Evolutionary conservation across 2,797 vertebrate genomes (phyloP).

Genomic region (Babyrousa celebensis): DNA sequence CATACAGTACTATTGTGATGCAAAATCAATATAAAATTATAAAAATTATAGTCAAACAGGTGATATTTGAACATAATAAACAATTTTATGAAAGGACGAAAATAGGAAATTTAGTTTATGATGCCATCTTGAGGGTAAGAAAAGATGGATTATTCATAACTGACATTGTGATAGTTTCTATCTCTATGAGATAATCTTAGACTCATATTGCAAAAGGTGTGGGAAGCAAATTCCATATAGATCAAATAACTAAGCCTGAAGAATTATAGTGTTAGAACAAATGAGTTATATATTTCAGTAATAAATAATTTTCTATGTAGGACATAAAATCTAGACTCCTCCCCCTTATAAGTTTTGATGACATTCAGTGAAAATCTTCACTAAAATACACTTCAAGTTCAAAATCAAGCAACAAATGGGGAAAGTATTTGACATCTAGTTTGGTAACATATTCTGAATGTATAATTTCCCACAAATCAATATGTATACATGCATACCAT

Average conservation of each 20-base stretch:
- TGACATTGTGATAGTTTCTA: neutral
- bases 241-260: neutral
- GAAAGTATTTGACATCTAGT: neutral
- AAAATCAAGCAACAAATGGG: neutral
- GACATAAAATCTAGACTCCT: neutral
- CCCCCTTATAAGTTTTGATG: neutral
- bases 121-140: neutral
- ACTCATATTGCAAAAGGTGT: neutral
- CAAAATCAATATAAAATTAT: neutral
- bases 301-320: neutral
- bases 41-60: neutral
- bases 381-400: neutral
- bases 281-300: neutral
- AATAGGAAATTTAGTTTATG: neutral
- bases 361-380: neutral
- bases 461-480: no score
- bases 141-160: neutral
- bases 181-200: neutral
- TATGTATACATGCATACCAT: neutral
- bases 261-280: neutral
- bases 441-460: neutral
- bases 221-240: neutral
- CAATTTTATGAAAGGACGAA: neutral
- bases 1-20: neutral
- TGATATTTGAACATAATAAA: neutral